These are phyloP conservation scores for Virgularia gustaviana DNA, from an alignment of 92 coral and sea anemone genomes.

Conservation along the genomic window DNA sequence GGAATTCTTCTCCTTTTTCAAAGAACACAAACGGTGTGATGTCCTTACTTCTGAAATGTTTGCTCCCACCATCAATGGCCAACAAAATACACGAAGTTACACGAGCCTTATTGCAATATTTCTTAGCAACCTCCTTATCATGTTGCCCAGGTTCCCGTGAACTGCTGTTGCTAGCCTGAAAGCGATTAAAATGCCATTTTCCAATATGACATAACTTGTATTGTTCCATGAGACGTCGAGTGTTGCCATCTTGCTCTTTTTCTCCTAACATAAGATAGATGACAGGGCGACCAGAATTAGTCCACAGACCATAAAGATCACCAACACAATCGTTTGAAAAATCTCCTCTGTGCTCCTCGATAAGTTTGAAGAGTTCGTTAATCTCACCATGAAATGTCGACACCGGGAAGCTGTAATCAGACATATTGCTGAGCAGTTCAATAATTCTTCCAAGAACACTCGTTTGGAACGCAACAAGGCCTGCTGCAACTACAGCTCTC, in stretches of 20 bases:
- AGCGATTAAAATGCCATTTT: slow-evolving; percentile 81
- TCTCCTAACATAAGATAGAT: slow-evolving; percentile 22
- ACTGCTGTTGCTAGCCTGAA: background rate
- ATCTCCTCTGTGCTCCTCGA: slow-evolving; percentile 10
- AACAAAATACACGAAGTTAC: no score
- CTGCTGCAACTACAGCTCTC: background rate
- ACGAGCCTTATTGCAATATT: no score
- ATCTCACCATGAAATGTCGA: background rate
- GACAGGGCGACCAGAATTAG: slow-evolving; percentile 50
- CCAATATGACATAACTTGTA: slow-evolving; percentile 81
- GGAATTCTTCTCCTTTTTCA: no score
- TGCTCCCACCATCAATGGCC: no score
- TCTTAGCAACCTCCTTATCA: no score
- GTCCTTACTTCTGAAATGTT: no score
- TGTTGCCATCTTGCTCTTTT: background rate
- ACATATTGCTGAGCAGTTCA: background rate
- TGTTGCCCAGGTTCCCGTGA: no score
- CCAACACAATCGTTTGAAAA: slow-evolving; percentile 46
- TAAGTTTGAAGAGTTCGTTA: background rate
- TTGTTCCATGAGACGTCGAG: slow-evolving; percentile 26
- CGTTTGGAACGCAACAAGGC: no score
- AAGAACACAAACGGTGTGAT: no score
- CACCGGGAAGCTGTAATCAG: background rate
- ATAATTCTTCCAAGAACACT: slow-evolving; percentile 2
- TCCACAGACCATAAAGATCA: slow-evolving; percentile 69